These are phyloP conservation scores for Rhinoptilus africanus DNA, from an alignment of 2,113 vertebrate species.

Conservation along the genomic window DNA sequence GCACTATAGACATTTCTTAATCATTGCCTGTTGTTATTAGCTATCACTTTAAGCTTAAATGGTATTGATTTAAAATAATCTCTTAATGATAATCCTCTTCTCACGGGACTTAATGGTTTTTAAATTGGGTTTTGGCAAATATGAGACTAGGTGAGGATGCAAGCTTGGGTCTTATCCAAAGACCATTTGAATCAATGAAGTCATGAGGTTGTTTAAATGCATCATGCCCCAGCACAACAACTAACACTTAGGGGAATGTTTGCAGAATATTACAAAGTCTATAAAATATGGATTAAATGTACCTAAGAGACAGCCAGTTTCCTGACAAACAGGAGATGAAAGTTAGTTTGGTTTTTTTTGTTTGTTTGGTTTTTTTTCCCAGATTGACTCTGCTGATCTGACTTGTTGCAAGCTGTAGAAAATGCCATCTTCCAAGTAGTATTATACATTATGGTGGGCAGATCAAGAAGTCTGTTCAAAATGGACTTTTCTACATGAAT, in stretches of 20 bases:
- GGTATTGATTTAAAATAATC: slow-evolving; percentile 66
- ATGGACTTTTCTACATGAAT: not conserved
- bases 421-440: not conserved
- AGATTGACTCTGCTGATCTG: not conserved
- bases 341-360: not conserved
- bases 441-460: not conserved
- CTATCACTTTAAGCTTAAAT: slow-evolving; percentile 54
- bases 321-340: not conserved
- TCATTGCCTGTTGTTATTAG: not conserved
- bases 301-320: not conserved
- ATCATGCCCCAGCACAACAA: not conserved
- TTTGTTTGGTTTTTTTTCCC: not conserved
- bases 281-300: slow-evolving; percentile 29
- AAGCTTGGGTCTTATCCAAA: not conserved
- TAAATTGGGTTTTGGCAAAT: slow-evolving; percentile 65
- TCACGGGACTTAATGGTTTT: slow-evolving; percentile 58
- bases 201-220: slow-evolving; percentile 8
- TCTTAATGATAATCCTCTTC: slow-evolving; percentile 53
- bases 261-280: slow-evolving; percentile 27
- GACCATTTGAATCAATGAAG: slow-evolving; percentile 28
- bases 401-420: not conserved
- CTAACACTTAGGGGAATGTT: slow-evolving; percentile 8
- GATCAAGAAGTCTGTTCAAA: not conserved
- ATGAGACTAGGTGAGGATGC: not conserved
- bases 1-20: not conserved